Conservation (phyloP, 2,888 invertebrate genomes). For the Sphinx pinastri region DNA sequence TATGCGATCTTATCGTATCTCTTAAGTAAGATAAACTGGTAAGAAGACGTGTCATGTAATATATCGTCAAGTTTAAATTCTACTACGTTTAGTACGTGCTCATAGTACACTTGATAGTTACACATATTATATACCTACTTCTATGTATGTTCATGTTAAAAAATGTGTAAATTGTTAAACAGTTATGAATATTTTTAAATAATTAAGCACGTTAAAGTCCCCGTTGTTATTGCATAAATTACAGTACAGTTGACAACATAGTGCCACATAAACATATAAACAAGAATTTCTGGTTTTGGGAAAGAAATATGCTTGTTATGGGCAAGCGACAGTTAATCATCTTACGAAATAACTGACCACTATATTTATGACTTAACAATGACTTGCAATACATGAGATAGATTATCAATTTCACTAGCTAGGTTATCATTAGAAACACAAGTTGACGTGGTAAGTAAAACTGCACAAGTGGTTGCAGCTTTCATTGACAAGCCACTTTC, state of each 20-base stretch:
- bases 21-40: background rate
- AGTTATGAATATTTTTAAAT: too few relatives aligned
- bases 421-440: background rate
- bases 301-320: background rate
- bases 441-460: slow-evolving; percentile 3
- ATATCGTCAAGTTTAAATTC: too few relatives aligned
- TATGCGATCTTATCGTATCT: background rate
- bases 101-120: too few relatives aligned
- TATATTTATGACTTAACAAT: background rate
- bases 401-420: too few relatives aligned
- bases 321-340: background rate
- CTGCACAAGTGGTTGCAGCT: slow-evolving; percentile 6
- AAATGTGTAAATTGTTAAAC: too few relatives aligned
- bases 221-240: slow-evolving; percentile 1
- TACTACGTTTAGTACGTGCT: too few relatives aligned
- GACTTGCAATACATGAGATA: too few relatives aligned
- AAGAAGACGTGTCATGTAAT: too few relatives aligned
- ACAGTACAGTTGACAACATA: background rate
- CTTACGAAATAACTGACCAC: background rate
- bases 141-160: too few relatives aligned
- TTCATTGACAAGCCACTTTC: slow-evolving; percentile 13
- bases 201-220: too few relatives aligned
- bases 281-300: background rate
- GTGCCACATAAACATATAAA: background rate
- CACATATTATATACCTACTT: too few relatives aligned